Conservation (phyloP, 1,140 invertebrate species). For the Trachymyrmex cornetzi region DNA sequence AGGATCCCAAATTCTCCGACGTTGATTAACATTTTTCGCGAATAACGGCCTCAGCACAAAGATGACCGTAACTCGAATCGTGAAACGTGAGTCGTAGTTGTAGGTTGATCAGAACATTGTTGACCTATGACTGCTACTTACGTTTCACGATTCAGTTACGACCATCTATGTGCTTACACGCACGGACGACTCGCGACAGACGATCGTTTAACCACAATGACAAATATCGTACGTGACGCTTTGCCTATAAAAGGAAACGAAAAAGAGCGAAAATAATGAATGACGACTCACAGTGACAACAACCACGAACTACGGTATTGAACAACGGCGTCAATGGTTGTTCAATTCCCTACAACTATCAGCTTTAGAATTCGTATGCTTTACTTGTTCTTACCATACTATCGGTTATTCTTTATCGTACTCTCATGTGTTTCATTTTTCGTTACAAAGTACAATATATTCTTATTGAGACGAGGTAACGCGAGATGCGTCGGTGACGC, state of each 20-base stretch:
- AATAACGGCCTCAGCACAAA: slow-evolving; percentile 10
- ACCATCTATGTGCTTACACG: neutral
- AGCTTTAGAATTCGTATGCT: slow-evolving; percentile 86
- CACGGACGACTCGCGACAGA: slow-evolving; percentile 48
- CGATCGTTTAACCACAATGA: slow-evolving; percentile 50
- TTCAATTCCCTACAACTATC: slow-evolving; percentile 84
- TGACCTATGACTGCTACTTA: no score
- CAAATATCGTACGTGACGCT: slow-evolving; percentile 52
- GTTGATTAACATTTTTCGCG: slow-evolving; percentile 23
- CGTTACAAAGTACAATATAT: slow-evolving; percentile 78
- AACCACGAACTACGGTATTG: slow-evolving; percentile 81
- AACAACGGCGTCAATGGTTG: slow-evolving; percentile 78
- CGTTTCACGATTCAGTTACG: no score
- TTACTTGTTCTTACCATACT: slow-evolving; percentile 84
- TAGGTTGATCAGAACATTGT: no score
- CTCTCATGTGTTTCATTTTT: slow-evolving; percentile 60
- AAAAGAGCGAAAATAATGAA: slow-evolving; percentile 17
- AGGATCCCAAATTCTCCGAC: slow-evolving; percentile 64
- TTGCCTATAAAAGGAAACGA: slow-evolving; percentile 15
- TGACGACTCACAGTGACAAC: slow-evolving; percentile 77
- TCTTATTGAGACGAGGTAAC: slow-evolving; percentile 67
- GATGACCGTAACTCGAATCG: no score
- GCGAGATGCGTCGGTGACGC: slow-evolving; percentile 50
- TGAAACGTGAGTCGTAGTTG: no score
- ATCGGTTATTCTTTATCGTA: slow-evolving; percentile 74